Evolutionary conservation across 2,113 vertebrate genomes (phyloP).

Genomic region (Shinisaurus crocodilurus): DNA sequence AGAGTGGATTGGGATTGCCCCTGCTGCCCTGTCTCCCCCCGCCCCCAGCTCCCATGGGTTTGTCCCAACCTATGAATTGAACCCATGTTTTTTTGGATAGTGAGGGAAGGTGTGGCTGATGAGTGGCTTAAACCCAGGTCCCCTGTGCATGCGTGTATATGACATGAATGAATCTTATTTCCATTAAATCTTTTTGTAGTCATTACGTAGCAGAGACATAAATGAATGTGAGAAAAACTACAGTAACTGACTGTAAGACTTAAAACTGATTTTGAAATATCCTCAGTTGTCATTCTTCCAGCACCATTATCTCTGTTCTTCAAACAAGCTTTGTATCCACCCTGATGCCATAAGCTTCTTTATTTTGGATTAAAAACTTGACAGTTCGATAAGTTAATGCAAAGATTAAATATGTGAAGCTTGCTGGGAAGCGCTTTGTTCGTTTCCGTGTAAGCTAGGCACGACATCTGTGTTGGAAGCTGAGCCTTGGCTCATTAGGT

Average conservation of each 20-base stretch:
- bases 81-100: too few species aligned
- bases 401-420: not conserved
- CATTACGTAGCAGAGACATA: not conserved
- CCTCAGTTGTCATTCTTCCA: not conserved
- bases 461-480: too few species aligned
- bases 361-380: not conserved
- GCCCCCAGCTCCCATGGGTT: too few species aligned
- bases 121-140: not conserved
- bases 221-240: not conserved
- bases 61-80: not conserved
- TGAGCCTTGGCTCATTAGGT: too few species aligned
- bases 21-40: too few species aligned
- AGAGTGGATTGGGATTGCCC: not conserved
- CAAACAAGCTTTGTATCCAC: not conserved
- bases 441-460: not conserved
- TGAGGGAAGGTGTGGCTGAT: not conserved
- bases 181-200: not conserved
- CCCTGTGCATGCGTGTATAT: not conserved
- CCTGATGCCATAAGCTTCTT: not conserved
- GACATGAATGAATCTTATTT: not conserved
- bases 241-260: not conserved
- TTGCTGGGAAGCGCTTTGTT: not conserved
- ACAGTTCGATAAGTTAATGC: not conserved
- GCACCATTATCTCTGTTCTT: not conserved
- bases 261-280: not conserved